Conservation (phyloP, 2,888 invertebrate genomes). For the Ormyrus rosae region DNA sequence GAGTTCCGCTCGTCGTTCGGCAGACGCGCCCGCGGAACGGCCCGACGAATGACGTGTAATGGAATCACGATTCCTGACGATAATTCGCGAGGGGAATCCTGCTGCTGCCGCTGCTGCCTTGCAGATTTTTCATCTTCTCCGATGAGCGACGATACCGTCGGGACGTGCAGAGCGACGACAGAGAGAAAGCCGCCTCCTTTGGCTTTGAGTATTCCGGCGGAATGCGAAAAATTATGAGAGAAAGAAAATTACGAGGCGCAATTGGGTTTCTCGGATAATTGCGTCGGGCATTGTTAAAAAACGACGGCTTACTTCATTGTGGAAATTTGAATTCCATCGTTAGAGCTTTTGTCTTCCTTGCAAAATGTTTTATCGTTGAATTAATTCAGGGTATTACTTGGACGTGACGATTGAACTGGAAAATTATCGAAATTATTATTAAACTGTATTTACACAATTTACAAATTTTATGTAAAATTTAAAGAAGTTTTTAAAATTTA, state of each 20-base stretch:
- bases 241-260: constrained; percentile 9
- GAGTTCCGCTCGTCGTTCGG: constrained; percentile 29
- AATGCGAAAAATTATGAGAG: constrained; percentile 11
- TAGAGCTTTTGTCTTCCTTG: too few species aligned
- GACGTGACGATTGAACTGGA: too few species aligned
- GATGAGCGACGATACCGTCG: constrained; percentile 45
- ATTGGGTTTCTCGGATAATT: background rate
- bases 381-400: too few species aligned
- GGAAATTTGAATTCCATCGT: background rate
- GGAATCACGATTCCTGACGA: constrained; percentile 52
- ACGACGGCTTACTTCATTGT: background rate
- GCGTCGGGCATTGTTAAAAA: background rate
- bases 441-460: too few species aligned
- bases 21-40: background rate
- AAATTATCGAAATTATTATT: too few species aligned
- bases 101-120: constrained; percentile 13
- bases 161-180: constrained; percentile 2
- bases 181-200: background rate
- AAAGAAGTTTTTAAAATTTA: too few species aligned
- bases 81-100: constrained; percentile 41
- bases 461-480: too few species aligned
- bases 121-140: constrained; percentile 53
- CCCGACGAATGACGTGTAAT: constrained; percentile 41
- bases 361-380: too few species aligned
- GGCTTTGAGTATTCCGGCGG: background rate